Evolutionary conservation across 2,888 invertebrate genomes (phyloP), one percentile per base, ranked within the genome.

Genomic region (Alviniconcha strummeri): DNA sequence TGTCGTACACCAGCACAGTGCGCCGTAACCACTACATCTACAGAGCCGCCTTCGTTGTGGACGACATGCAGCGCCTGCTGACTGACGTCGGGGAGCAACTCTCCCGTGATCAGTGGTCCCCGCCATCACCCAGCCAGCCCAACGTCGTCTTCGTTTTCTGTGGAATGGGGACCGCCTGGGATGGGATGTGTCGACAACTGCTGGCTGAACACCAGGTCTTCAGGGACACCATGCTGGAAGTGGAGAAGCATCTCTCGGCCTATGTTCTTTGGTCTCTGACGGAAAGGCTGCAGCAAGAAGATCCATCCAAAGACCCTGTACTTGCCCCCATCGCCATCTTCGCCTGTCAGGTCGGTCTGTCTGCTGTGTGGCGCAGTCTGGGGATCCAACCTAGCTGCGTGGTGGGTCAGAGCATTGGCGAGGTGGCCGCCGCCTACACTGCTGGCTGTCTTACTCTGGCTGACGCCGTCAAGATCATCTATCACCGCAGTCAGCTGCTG

Each of bases 81-180:
- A 19, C 52, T 6, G 4, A 74, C 17, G n/a, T 84, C 36, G 17
- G 69, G 6, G 60, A 64, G 52, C 72, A 52, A 5, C 17, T 83
- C 8, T 8, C 78, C 17, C 15, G 52, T 15, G 69, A 55, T 5
- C 69, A 78, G 7, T 60, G 80, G 72, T 55, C 3, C 4, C 36
- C n/a, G 55, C 64, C 17, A 5, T 56, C 60, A 17, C 19, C 52
- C 69, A 17, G 15, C 15, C n/a, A 69, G n/a, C n/a, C 55, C 52
- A 72, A 84, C 3, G n/a, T 89, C 6, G 82, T 90, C 13, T 91
- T 89, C 80, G 90, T 91, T 4, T 91, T 88, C 81, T 88, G 90
- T 85, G 91, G 91, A 2, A 90, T 90, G 81, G 91, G 91, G 5
- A 90, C 91, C 19, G 79, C 88, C 4, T 91, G 91, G 91, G 75